A percentile compares a stretch with the other conserved stretches of the same genome.
phyloP scores from a whole-genome alignment of 2,888 invertebrate genomes.

The Fragum sueziense region DNA sequence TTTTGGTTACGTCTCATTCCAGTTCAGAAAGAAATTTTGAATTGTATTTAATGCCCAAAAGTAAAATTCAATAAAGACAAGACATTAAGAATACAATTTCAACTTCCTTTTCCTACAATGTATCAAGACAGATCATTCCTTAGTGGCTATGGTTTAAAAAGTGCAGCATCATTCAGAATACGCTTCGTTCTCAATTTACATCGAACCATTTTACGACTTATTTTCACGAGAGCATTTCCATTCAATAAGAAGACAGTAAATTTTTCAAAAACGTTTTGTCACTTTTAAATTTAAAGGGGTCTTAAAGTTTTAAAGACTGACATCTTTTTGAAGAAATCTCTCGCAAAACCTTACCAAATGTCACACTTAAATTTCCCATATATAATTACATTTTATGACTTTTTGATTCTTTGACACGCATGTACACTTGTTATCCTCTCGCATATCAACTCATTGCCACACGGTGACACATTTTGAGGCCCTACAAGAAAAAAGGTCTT shows the following conservation, averaged over 20 bases:
- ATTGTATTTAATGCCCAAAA: too few relatives aligned
- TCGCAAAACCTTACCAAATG: slow-evolving; percentile 12
- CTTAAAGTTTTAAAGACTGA: neutral
- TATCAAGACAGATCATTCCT: too few relatives aligned
- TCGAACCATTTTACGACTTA: neutral
- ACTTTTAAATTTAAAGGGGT: neutral
- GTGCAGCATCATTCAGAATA: neutral
- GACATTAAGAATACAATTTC: too few relatives aligned
- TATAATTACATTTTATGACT: neutral
- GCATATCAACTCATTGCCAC: too few relatives aligned
- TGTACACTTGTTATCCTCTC: too few relatives aligned
- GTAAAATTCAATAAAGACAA: too few relatives aligned
- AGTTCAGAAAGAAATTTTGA: too few relatives aligned
- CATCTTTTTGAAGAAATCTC: slow-evolving; percentile 15
- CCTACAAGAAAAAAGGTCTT: too few relatives aligned
- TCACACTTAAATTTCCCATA: slow-evolving; percentile 1
- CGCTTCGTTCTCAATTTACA: neutral
- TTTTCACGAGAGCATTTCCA: neutral
- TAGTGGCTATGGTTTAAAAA: neutral
- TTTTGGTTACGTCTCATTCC: too few relatives aligned
- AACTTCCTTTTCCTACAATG: too few relatives aligned
- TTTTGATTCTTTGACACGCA: neutral
- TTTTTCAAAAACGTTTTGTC: neutral
- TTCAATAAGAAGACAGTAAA: neutral
- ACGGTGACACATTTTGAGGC: too few relatives aligned